Percentiles rank a stretch among this genome's conserved stretches.
Evolutionary conservation across 2,797 vertebrate genomes (phyloP).

Genomic region (Xyrichtys novacula): DNA sequence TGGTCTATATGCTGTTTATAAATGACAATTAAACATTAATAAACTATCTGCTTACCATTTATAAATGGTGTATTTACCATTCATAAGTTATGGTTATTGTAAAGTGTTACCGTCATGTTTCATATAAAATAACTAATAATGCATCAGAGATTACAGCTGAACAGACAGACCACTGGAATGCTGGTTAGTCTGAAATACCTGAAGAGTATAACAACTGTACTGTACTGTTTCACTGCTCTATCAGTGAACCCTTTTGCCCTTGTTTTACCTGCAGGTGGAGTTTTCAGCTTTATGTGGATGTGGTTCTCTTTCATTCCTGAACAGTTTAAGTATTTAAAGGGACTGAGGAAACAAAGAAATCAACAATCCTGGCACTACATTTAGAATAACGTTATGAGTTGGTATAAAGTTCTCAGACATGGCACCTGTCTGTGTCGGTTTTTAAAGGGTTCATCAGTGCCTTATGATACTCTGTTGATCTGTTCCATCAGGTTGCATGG

Average conservation of each 20-base stretch:
- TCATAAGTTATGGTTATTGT: no score
- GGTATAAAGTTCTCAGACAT: slow-evolving; percentile 64
- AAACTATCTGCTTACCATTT: no score
- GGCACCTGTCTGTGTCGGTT: slow-evolving; percentile 22
- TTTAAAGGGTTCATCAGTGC: slow-evolving; percentile 28
- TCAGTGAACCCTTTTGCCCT: slow-evolving; percentile 27
- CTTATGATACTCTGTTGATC: slow-evolving; percentile 1
- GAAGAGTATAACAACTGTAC: slow-evolving; percentile 56
- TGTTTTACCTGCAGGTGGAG: slow-evolving; percentile 54
- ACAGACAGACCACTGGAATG: slow-evolving; percentile 30
- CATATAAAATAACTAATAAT: slow-evolving; percentile 18
- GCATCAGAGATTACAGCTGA: slow-evolving; percentile 10
- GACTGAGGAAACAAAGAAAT: slow-evolving; percentile 42
- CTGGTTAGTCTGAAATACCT: slow-evolving; percentile 31
- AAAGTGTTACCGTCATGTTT: no score
- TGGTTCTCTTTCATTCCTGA: slow-evolving; percentile 69
- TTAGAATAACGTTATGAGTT: slow-evolving; percentile 37
- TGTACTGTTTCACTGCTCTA: slow-evolving; percentile 19
- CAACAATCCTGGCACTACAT: slow-evolving; percentile 43
- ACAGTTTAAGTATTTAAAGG: slow-evolving; percentile 32
- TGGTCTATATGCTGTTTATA: no score
- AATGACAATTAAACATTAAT: no score
- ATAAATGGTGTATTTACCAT: no score
- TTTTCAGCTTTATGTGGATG: slow-evolving; percentile 56
- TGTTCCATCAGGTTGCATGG: slow-evolving; percentile 20